These are phyloP conservation scores for Hippotragus niger DNA, from an alignment of 2,113 vertebrate genomes.

Conservation along the genomic window DNA sequence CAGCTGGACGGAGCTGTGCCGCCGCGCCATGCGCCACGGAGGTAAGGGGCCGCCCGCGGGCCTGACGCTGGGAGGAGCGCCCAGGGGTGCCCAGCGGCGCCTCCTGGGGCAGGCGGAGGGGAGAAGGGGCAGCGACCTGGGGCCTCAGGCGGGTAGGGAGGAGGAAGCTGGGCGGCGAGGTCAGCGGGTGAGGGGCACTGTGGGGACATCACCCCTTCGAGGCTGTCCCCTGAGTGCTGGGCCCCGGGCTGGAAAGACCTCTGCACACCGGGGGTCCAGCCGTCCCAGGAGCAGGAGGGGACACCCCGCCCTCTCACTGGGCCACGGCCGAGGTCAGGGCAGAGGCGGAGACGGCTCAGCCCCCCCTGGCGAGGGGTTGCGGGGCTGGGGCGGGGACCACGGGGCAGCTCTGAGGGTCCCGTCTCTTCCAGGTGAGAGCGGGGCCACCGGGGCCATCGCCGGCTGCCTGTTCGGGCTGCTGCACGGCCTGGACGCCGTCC, in stretches of 20 bases:
- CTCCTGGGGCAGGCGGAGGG: background rate
- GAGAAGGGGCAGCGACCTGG: background rate
- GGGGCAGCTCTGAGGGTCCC: background rate
- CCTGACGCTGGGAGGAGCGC: background rate
- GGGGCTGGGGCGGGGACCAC: background rate
- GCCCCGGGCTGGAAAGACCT: too few relatives aligned
- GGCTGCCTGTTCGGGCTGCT: conserved; percentile 94
- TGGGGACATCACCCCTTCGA: background rate
- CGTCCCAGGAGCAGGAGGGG: background rate
- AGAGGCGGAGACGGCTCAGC: background rate
- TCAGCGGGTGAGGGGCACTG: rapidly evolving
- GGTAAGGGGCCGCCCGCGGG: conserved; percentile 76
- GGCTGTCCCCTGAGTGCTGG: background rate
- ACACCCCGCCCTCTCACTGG: background rate
- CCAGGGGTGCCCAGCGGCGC: background rate
- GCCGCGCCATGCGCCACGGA: conserved; percentile 94
- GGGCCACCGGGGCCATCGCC: conserved; percentile 92
- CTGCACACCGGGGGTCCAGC: background rate
- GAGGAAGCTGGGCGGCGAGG: background rate
- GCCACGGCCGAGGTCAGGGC: background rate
- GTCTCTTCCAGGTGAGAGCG: conserved; percentile 88
- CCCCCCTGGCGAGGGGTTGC: background rate
- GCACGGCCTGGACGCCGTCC: conserved; percentile 86
- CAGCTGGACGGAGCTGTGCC: conserved; percentile 92
- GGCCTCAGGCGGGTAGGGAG: rapidly evolving